Conservation (phyloP, 1,140 invertebrate species). For the Drosophila lacertosa region DNA sequence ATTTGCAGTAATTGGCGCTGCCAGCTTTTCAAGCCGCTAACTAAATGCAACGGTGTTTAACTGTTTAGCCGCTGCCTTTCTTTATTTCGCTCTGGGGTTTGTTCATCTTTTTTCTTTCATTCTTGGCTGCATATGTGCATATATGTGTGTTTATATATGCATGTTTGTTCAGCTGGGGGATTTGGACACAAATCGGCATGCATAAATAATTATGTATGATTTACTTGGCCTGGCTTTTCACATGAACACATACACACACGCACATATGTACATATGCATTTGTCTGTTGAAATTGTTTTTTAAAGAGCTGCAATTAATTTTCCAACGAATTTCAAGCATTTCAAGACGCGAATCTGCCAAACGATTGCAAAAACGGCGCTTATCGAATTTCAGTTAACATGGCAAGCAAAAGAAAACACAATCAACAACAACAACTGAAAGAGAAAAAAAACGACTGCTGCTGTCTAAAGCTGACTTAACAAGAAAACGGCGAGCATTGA, state of each 20-base stretch:
- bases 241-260: background rate
- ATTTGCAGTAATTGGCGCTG: constrained; percentile 76
- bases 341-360: constrained; percentile 7
- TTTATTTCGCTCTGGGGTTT: constrained; percentile 30
- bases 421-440: background rate
- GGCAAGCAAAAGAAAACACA: constrained; percentile 50
- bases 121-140: constrained; percentile 8
- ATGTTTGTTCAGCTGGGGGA: constrained; percentile 1
- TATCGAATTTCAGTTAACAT: constrained; percentile 68
- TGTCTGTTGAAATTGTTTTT: constrained; percentile 50
- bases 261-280: background rate
- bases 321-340: constrained; percentile 51
- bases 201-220: constrained; percentile 75
- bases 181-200: constrained; percentile 35
- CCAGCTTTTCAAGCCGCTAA: constrained; percentile 37
- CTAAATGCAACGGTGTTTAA: constrained; percentile 63
- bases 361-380: constrained; percentile 35
- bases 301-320: constrained; percentile 68
- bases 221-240: constrained; percentile 35
- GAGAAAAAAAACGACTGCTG: background rate
- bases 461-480: constrained; percentile 40
- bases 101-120: constrained; percentile 20
- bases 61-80: constrained; percentile 57
- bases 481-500: constrained; percentile 48
- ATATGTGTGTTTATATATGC: background rate